Evolutionary conservation across 2,888 invertebrate species (phyloP).

Genomic region (Drosophila neonasuta): DNA sequence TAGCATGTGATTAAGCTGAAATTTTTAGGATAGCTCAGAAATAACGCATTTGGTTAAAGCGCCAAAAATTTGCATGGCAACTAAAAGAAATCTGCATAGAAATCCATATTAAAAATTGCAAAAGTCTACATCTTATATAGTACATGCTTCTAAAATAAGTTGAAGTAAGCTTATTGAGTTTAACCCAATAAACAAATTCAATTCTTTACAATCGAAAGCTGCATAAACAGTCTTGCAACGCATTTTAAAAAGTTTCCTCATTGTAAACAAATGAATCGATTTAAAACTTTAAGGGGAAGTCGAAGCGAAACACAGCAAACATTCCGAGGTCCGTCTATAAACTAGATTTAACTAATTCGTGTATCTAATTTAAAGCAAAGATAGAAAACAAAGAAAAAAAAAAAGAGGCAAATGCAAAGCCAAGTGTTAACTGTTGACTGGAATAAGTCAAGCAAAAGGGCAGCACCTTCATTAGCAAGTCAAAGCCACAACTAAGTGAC

Average conservation of each 20-base stretch:
- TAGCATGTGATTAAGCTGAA: background rate
- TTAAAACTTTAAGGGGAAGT: background rate
- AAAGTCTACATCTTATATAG: too few relatives aligned
- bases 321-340: background rate
- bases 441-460: constrained; percentile 29
- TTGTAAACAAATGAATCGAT: constrained; percentile 1
- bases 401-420: constrained; percentile 3
- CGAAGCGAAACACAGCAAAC: constrained; percentile 1
- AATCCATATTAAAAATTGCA: too few relatives aligned
- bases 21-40: background rate
- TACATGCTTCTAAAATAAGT: too few relatives aligned
- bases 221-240: background rate
- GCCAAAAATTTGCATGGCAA: background rate
- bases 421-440: constrained; percentile 2
- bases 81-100: too few relatives aligned
- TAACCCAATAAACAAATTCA: background rate
- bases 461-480: constrained; percentile 52
- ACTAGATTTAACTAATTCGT: constrained; percentile 6
- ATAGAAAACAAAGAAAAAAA: constrained; percentile 5
- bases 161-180: background rate
- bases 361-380: constrained; percentile 10
- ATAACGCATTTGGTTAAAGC: too few relatives aligned
- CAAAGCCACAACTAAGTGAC: constrained; percentile 19
- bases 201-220: background rate
- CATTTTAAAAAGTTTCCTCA: background rate